phyloP scores from a whole-genome alignment of 2,888 invertebrate species.

The Hoplodrina blanda region DNA sequence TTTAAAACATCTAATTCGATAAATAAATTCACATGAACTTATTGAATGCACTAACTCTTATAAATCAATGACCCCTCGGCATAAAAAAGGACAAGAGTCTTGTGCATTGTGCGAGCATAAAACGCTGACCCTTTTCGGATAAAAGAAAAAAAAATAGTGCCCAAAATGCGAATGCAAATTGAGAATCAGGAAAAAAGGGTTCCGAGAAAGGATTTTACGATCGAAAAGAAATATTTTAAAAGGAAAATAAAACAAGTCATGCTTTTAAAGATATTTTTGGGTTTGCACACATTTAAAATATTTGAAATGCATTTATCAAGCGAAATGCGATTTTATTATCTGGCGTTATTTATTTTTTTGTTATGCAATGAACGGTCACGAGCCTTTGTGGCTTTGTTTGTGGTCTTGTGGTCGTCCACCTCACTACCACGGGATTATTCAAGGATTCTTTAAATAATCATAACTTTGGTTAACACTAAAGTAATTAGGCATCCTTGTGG shows the following conservation, averaged over 20 bases:
- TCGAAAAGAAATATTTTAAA: not conserved
- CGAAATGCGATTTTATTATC: conserved; percentile 33
- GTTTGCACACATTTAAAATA: conserved; percentile 9
- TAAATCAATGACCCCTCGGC: conserved; percentile 47
- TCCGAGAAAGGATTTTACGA: conserved; percentile 1
- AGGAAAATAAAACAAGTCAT: not conserved
- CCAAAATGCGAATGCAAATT: conserved; percentile 15
- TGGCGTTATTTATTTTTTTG: conserved; percentile 32
- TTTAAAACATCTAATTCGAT: not conserved
- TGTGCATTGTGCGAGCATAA: conserved; percentile 15
- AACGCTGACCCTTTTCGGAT: not conserved
- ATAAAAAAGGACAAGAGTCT: conserved; percentile 30
- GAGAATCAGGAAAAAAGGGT: conserved; percentile 17
- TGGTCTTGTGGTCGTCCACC: conserved; percentile 42
- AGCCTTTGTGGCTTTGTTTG: conserved; percentile 40
- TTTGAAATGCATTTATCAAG: conserved; percentile 20
- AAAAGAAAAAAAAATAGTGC: conserved; percentile 19
- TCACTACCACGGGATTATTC: conserved; percentile 16
- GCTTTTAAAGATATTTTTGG: conserved; percentile 15
- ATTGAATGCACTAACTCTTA: conserved; percentile 11
- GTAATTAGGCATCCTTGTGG: conserved; percentile 1
- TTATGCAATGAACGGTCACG: conserved; percentile 26
- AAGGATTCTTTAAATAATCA: conserved; percentile 26
- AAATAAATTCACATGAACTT: conserved; percentile 26
- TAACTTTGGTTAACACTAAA: conserved; percentile 1